Conservation (phyloP, 2,113 vertebrate species). For the Albula goreensis region DNA sequence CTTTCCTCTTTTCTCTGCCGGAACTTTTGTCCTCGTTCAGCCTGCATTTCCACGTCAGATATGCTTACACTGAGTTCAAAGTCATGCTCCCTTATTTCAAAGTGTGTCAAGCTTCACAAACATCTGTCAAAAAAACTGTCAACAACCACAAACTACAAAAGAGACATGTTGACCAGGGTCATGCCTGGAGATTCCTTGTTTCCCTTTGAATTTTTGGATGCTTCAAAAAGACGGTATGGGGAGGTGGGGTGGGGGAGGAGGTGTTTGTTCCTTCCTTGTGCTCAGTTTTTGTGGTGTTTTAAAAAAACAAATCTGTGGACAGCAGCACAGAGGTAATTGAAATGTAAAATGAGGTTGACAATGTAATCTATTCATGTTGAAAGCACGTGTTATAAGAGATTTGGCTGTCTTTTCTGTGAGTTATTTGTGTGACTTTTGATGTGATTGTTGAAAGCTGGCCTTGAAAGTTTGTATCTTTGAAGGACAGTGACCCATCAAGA, state of each 20-base stretch:
- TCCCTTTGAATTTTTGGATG: constrained; percentile 28
- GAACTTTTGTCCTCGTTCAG: neutral
- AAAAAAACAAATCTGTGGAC: no score
- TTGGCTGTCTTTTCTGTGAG: neutral
- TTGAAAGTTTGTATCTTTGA: neutral
- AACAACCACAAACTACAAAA: neutral
- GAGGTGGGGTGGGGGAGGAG: neutral
- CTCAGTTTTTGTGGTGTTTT: neutral
- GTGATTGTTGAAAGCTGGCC: neutral
- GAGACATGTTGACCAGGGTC: neutral
- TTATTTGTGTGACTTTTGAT: no score
- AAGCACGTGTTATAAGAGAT: neutral
- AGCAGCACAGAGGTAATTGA: neutral
- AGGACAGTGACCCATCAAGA: neutral
- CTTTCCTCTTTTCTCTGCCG: neutral
- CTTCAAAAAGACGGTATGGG: neutral
- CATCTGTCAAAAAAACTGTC: neutral
- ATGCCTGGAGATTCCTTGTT: neutral
- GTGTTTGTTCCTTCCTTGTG: no score
- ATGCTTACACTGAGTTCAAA: neutral
- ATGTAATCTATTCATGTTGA: neutral
- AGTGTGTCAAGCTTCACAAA: neutral
- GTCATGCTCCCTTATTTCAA: constrained; percentile 1
- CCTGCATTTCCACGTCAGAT: neutral
- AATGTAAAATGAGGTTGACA: neutral